These are phyloP conservation scores for Cistogaster globosa DNA, from an alignment of 2,888 invertebrate species.

Conservation along the genomic window DNA sequence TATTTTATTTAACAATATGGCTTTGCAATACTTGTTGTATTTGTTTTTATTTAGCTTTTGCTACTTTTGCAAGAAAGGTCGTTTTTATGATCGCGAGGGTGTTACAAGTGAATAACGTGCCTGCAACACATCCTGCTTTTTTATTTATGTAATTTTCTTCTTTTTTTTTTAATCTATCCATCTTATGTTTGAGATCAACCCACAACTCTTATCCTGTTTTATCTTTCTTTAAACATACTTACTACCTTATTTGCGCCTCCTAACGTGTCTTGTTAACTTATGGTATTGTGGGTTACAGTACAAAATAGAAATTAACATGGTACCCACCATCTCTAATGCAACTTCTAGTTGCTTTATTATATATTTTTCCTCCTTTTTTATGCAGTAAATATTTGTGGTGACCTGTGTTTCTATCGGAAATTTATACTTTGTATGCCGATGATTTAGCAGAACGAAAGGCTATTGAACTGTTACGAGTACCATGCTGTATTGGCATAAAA, in stretches of 20 bases:
- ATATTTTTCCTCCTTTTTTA: neutral
- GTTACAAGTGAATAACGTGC: slow-evolving; percentile 70
- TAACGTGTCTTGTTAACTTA: slow-evolving; percentile 64
- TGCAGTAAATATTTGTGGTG: slow-evolving; percentile 21
- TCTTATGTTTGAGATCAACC: slow-evolving; percentile 55
- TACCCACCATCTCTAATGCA: slow-evolving; percentile 23
- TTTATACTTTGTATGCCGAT: slow-evolving; percentile 9
- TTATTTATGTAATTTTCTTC: slow-evolving; percentile 57
- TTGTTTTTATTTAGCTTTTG: neutral
- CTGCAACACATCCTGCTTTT: slow-evolving; percentile 46
- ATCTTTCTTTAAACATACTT: slow-evolving; percentile 48
- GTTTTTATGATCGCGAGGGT: slow-evolving; percentile 67
- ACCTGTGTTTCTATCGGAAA: slow-evolving; percentile 30
- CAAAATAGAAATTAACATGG: slow-evolving; percentile 63
- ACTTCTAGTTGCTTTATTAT: slow-evolving; percentile 2
- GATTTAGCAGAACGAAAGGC: slow-evolving; percentile 39
- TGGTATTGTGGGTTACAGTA: slow-evolving; percentile 57
- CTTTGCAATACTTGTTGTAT: neutral
- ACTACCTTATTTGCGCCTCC: slow-evolving; percentile 65
- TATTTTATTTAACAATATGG: slow-evolving; percentile 23
- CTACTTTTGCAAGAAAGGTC: slow-evolving; percentile 1
- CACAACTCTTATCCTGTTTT: slow-evolving; percentile 47
- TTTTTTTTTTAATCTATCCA: slow-evolving; percentile 49
- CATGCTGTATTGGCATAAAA: slow-evolving; percentile 15
- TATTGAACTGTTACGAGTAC: slow-evolving; percentile 53